Evolutionary conservation across 92 coral and sea anemone species (phyloP), one percentile per base, ranked within the genome.

Genomic region (Muricea muricata): DNA sequence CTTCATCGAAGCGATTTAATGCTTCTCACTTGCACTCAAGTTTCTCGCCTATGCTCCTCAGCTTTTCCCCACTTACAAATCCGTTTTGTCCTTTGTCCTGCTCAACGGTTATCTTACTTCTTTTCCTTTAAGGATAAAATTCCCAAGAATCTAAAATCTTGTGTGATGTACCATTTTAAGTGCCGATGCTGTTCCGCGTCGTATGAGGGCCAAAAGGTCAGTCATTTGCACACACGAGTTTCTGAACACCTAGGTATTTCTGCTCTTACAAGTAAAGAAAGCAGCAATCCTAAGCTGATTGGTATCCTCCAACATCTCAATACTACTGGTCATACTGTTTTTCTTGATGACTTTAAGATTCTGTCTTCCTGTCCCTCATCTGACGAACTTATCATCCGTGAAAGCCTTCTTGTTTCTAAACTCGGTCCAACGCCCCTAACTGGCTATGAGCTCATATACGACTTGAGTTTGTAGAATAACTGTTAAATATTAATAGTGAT

Each of bases 221-320:
- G 71, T 15, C 71, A 63, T 31, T 33, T 63, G 25, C 71, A 63
- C 25, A 63, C 71, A 63, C 71, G 71, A 63, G 71, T 17, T 15
- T 63, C 71, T 63, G 25, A 63, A 63, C 71, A 63, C 71, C 32
- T 63, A 17, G 71, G 34, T 25, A 63, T 63, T 63, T 63, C 71
- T 63, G 14, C 71, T 17, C 17, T 63, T 9, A 63, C 71, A 1
- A 2, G 71, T 63, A 13, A 23, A n/a, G 25, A 4, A 17, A 63
- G 71, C 17, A 63, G 24, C 39, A 63, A 33, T 63, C 71, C 39
- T 63, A 2, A 37, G 9, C 42, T 37, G 4, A 37, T 9, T 9
- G 9, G 42, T 9, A 37, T 37, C 42, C 9, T 37, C 9, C 9
- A 4, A 4, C 42, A 37, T 37, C 42, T 4, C 5, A 37, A 9